A percentile compares a stretch with the other conserved stretches of the same genome.
phyloP scores from a whole-genome alignment of 2,113 vertebrate species.

The Haemorhous mexicanus region DNA sequence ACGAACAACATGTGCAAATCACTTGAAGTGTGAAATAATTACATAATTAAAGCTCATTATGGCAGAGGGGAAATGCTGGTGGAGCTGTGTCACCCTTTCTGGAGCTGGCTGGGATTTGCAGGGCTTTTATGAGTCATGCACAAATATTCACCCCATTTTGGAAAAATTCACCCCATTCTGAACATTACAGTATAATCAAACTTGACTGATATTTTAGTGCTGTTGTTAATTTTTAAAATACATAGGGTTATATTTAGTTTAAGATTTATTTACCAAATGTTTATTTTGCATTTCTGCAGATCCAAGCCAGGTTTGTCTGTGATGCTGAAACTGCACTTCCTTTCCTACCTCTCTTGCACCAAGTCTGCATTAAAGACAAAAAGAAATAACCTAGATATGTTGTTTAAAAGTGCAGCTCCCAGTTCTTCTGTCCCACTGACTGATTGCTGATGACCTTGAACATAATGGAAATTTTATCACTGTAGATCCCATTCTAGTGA shows the following conservation, averaged over 20 bases:
- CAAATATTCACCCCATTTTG: neutral
- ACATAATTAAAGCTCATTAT: conserved; percentile 34
- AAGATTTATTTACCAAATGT: neutral
- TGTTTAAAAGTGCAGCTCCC: neutral
- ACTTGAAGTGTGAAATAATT: conserved; percentile 51
- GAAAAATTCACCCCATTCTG: neutral
- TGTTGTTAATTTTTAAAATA: neutral
- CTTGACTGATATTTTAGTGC: neutral
- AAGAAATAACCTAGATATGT: neutral
- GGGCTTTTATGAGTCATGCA: neutral
- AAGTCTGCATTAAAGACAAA: neutral
- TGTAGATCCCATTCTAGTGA: neutral
- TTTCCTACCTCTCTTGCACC: neutral
- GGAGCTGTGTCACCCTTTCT: neutral
- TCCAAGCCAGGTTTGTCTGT: neutral
- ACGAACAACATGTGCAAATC: conserved; percentile 29
- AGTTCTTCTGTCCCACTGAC: neutral
- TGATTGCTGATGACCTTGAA: neutral
- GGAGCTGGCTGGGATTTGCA: neutral
- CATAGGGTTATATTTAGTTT: neutral
- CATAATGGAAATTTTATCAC: conserved; percentile 4
- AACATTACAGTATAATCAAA: neutral
- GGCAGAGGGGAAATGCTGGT: neutral
- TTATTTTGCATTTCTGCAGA: neutral
- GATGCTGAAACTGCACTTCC: neutral